Evolutionary conservation across 1,140 invertebrate species (phyloP).

Genomic region (Caenorhabditis brenneri): DNA sequence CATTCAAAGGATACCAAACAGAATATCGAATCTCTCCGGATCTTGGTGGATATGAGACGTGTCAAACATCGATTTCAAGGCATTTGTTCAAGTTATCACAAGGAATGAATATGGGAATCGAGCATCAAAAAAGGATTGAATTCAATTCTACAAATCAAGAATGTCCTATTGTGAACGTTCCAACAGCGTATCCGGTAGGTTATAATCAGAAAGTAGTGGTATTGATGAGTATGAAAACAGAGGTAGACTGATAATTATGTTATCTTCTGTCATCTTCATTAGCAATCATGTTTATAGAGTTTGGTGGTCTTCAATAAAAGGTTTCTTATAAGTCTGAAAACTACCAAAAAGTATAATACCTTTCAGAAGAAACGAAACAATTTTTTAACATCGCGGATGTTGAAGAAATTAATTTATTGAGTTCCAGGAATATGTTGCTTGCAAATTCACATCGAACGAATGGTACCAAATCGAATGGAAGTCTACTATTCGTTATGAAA

Average conservation of each 20-base stretch:
- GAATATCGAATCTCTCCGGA: constrained; percentile 33
- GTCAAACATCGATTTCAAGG: constrained; percentile 8
- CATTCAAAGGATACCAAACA: constrained; percentile 27
- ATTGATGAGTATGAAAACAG: too few species aligned
- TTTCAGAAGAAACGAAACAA: too few species aligned
- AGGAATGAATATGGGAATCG: constrained; percentile 31
- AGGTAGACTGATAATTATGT: too few species aligned
- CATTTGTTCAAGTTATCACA: constrained; percentile 20
- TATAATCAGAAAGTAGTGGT: too few species aligned
- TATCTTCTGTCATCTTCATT: too few species aligned
- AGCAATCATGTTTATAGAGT: too few species aligned
- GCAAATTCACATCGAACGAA: constrained; percentile 22
- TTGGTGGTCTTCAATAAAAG: too few species aligned
- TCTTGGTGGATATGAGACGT: constrained; percentile 11
- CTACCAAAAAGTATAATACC: too few species aligned
- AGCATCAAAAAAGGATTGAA: constrained; percentile 25
- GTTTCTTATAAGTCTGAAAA: neutral
- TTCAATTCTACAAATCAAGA: constrained; percentile 27
- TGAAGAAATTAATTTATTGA: too few species aligned
- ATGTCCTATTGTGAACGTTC: constrained; percentile 8
- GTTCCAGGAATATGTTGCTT: constrained; percentile 14
- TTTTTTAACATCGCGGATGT: too few species aligned
- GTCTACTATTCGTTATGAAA: constrained; percentile 16
- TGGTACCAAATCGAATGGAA: constrained; percentile 33
- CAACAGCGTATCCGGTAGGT: constrained; percentile 4